Conservation (phyloP, 2,797 vertebrate species). For the Carcharodon carcharias region DNA sequence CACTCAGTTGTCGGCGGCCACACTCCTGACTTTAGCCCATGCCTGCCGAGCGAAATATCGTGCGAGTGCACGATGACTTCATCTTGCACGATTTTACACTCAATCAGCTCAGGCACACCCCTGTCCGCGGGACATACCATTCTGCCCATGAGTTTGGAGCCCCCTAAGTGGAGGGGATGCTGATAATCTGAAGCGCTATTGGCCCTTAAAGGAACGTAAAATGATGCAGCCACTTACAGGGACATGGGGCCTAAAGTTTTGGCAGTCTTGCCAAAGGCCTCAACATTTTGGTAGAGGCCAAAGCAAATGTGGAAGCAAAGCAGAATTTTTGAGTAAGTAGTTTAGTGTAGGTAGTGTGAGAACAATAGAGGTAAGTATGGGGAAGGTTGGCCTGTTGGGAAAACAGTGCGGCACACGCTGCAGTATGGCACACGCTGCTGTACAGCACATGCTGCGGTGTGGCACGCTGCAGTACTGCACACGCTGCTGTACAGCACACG, state of each 20-base stretch:
- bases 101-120: no score
- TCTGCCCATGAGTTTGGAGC: not conserved
- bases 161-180: not conserved
- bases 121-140: no score
- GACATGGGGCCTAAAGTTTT: not conserved
- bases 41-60: no score
- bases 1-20: no score
- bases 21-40: no score
- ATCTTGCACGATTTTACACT: no score
- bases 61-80: no score
- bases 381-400: not conserved
- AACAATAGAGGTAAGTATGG: not conserved
- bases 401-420: not conserved
- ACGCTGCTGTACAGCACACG: no score
- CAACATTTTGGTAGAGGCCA: not conserved
- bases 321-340: not conserved
- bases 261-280: not conserved
- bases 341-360: not conserved
- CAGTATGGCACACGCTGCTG: no score
- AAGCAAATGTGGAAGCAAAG: not conserved
- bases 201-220: not conserved
- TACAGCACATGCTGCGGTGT: no score
- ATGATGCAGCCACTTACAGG: not conserved
- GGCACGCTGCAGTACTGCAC: no score
- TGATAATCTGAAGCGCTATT: not conserved